Percentiles rank a stretch among this genome's conserved stretches.
phyloP scores from a whole-genome alignment of 1,140 invertebrate species.

The Cotesia chilonis region DNA sequence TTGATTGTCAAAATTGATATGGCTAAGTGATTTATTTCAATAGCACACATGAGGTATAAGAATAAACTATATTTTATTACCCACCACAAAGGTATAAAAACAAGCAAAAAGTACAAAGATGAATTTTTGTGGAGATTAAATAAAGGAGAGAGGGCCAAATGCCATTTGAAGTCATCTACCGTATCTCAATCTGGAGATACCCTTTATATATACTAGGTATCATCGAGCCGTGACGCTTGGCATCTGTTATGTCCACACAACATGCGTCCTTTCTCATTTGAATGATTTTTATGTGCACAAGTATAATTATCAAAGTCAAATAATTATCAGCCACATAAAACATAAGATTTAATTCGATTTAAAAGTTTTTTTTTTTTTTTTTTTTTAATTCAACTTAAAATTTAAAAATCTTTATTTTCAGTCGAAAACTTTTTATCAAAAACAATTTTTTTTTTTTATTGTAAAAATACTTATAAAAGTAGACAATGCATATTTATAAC shows the following conservation, averaged over 20 bases:
- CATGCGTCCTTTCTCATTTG: not conserved
- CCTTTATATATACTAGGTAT: constrained; percentile 56
- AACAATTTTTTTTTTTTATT: too few species aligned
- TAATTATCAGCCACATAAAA: not conserved
- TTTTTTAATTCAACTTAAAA: too few species aligned
- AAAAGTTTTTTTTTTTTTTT: too few species aligned
- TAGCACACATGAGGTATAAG: too few species aligned
- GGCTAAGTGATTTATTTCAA: too few species aligned
- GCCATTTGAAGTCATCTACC: constrained; percentile 56
- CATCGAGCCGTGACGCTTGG: constrained; percentile 65
- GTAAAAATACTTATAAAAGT: too few species aligned
- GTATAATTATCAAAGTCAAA: not conserved
- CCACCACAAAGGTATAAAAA: not conserved
- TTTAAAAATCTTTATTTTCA: too few species aligned
- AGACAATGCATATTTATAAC: too few species aligned
- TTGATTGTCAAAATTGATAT: too few species aligned
- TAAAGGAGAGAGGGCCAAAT: constrained; percentile 39
- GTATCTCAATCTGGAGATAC: constrained; percentile 60
- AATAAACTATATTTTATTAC: too few species aligned
- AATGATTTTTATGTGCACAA: not conserved
- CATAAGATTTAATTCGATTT: too few species aligned
- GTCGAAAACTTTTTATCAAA: too few species aligned
- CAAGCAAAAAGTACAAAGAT: not conserved
- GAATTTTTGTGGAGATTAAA: constrained; percentile 22
- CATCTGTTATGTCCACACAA: constrained; percentile 56